Percentiles rank a stretch among this genome's conserved stretches.
These are phyloP conservation scores for Pygoscelis antarcticus DNA, from an alignment of 2,113 vertebrate genomes.

Conservation along the genomic window DNA sequence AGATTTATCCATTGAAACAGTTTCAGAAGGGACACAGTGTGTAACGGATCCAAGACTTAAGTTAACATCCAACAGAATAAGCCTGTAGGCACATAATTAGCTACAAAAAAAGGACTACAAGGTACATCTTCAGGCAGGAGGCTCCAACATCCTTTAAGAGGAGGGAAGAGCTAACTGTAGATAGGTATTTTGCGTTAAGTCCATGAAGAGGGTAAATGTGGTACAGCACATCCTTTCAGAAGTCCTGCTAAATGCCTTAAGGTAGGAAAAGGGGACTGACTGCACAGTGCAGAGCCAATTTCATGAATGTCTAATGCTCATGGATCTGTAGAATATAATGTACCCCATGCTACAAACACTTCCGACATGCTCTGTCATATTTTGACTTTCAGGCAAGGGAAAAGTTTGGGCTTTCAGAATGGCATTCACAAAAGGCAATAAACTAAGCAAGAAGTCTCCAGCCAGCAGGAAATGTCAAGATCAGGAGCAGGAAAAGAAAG, in stretches of 20 bases:
- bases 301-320: not conserved
- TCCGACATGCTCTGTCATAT: not conserved
- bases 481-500: not conserved
- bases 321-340: not conserved
- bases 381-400: not conserved
- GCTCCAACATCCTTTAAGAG: not conserved
- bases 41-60: not conserved
- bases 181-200: not conserved
- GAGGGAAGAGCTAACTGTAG: not conserved
- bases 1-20: not conserved
- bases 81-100: not conserved
- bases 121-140: not conserved
- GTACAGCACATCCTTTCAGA: not conserved
- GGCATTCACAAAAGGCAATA: not conserved
- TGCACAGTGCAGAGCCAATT: not conserved
- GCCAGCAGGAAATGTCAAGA: not conserved
- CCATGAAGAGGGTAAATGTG: not conserved
- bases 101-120: not conserved
- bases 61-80: not conserved
- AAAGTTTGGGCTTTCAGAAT: not conserved
- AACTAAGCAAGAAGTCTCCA: not conserved
- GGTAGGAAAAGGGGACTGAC: not conserved
- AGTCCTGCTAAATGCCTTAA: not conserved
- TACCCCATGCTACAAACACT: not conserved
- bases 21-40: not conserved